These are phyloP conservation scores for Gadus macrocephalus DNA, from an alignment of 2,113 vertebrate genomes.

Conservation along the genomic window DNA sequence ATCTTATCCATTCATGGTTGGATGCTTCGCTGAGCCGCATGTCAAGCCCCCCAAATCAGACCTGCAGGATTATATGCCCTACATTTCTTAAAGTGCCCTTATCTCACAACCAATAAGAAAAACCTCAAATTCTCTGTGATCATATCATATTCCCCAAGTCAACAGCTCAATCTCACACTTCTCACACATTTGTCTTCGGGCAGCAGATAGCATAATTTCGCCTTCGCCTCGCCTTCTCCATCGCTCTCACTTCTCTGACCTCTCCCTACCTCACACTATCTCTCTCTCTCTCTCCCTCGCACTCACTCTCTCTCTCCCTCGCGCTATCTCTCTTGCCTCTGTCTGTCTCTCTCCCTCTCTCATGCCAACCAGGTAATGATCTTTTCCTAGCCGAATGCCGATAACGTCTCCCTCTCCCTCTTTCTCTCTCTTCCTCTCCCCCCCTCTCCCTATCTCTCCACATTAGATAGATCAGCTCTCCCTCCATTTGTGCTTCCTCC, in stretches of 20 bases:
- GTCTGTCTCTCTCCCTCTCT: no score
- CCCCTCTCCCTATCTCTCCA: conserved; percentile 57
- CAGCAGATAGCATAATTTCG: conserved; percentile 68
- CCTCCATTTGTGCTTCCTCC: conserved; percentile 63
- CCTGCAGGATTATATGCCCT: neutral
- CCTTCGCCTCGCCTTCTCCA: no score
- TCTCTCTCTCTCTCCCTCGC: conserved; percentile 24
- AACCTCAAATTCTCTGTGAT: conserved; percentile 62
- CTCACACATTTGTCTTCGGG: conserved; percentile 62
- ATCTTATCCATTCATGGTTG: neutral
- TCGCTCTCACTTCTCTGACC: conserved; percentile 25
- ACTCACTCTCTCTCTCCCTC: conserved; percentile 35
- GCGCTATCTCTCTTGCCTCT: no score
- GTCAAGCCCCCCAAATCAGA: neutral
- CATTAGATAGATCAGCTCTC: conserved; percentile 61
- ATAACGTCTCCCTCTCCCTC: conserved; percentile 18
- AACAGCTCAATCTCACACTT: conserved; percentile 67
- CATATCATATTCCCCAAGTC: conserved; percentile 73
- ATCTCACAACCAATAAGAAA: conserved; percentile 63
- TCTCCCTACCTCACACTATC: no score
- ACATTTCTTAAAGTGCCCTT: conserved; percentile 44
- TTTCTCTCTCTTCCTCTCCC: conserved; percentile 50
- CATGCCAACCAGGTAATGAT: no score
- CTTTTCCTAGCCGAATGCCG: no score
- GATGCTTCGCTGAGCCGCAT: no score